Percentiles rank a stretch among this genome's conserved stretches.
These are phyloP conservation scores for Leptobrachium ailaonicum DNA, from an alignment of 2,113 vertebrate species.

Conservation along the genomic window DNA sequence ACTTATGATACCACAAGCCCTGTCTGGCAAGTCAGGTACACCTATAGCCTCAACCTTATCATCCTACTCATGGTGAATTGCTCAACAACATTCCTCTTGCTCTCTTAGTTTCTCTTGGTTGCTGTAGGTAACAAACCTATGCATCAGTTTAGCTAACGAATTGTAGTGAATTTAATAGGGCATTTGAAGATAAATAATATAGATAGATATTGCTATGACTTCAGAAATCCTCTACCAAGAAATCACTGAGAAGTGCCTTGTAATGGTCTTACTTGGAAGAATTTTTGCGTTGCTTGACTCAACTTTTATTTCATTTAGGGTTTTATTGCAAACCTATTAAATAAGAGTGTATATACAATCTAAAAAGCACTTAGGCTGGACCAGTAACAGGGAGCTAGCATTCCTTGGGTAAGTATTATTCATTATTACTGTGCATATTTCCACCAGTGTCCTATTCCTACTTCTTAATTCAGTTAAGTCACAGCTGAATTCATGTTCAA, in stretches of 20 bases:
- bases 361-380: conserved; percentile 39
- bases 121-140: too few species aligned
- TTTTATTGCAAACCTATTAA: conserved; percentile 40
- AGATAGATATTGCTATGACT: neutral
- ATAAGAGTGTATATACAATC: conserved; percentile 35
- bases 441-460: conserved; percentile 32
- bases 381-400: conserved; percentile 28
- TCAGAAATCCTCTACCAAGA: neutral
- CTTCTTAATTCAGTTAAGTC: conserved; percentile 43
- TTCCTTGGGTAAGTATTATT: conserved; percentile 30
- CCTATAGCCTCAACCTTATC: too few species aligned
- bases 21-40: too few species aligned
- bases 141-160: too few species aligned
- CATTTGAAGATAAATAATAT: too few species aligned
- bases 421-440: conserved; percentile 38
- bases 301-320: conserved; percentile 17
- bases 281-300: neutral
- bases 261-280: conserved; percentile 29
- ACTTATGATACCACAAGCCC: too few species aligned
- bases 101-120: too few species aligned
- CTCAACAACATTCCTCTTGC: too few species aligned
- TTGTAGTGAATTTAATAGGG: too few species aligned
- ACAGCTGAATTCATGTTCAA: conserved; percentile 42
- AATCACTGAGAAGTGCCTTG: conserved; percentile 17
- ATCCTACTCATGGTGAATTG: too few species aligned